Conservation (phyloP, 1,140 invertebrate genomes). For the Thalassaphorura encarpata region DNA sequence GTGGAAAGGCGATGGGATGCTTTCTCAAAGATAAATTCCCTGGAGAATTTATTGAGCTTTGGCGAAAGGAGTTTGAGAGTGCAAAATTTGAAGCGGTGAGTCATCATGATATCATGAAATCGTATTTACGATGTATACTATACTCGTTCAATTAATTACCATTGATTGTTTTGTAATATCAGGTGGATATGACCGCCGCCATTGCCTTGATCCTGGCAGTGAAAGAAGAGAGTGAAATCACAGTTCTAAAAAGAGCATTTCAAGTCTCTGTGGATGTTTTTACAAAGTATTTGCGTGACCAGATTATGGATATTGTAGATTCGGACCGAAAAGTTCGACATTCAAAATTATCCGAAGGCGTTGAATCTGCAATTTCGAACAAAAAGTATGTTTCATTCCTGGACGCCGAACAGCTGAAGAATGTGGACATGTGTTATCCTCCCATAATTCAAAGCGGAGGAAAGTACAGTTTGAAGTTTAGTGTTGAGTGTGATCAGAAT, state of each 20-base stretch:
- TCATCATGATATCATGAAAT: neutral
- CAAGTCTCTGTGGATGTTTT: conserved; percentile 89
- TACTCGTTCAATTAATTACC: neutral
- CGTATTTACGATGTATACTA: neutral
- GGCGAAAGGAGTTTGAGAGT: conserved; percentile 64
- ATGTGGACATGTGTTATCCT: conserved; percentile 96
- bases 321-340: conserved; percentile 83
- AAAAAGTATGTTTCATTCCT: conserved; percentile 90
- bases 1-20: conserved; percentile 81
- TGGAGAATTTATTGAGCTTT: conserved; percentile 84
- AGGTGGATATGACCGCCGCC: conserved; percentile 75
- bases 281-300: conserved; percentile 90
- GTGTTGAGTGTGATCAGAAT: conserved; percentile 85
- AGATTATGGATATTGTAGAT: conserved; percentile 98
- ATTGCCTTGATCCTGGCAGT: conserved; percentile 82
- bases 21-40: conserved; percentile 91
- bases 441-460: conserved; percentile 98
- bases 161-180: conserved; percentile 15
- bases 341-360: conserved; percentile 85
- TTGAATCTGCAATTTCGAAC: conserved; percentile 78
- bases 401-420: conserved; percentile 69
- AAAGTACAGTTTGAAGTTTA: conserved; percentile 95
- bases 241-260: conserved; percentile 88
- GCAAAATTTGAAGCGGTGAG: conserved; percentile 67
- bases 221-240: conserved; percentile 90